Percentiles rank a stretch among this genome's conserved stretches.
Evolutionary conservation across 1,140 invertebrate species (phyloP).

Genomic region (Rhizoglyphus robini): DNA sequence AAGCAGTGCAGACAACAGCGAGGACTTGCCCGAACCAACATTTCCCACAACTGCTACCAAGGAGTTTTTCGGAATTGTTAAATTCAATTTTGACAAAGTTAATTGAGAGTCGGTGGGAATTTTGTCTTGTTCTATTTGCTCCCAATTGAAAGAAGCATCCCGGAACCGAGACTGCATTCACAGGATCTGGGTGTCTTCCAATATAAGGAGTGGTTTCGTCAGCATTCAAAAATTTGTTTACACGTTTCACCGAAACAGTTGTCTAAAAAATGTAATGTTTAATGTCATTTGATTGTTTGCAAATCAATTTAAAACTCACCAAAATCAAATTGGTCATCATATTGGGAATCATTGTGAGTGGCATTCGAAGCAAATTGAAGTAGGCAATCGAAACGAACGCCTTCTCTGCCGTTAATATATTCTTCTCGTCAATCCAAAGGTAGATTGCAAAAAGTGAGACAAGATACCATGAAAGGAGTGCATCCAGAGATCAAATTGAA

Average conservation of each 20-base stretch:
- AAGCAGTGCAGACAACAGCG: conserved; percentile 64
- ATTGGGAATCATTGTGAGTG: conserved; percentile 37
- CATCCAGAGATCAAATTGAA: no score
- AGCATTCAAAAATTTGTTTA: conserved; percentile 32
- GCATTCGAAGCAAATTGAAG: conserved; percentile 55
- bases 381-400: conserved; percentile 93
- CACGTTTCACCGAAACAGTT: conserved; percentile 32
- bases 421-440: conserved; percentile 56
- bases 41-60: conserved; percentile 80
- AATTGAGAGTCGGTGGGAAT: not conserved
- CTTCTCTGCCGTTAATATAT: conserved; percentile 68
- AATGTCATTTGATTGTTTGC: no score
- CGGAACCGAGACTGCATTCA: conserved; percentile 22
- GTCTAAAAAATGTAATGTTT: no score
- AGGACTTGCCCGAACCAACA: no score
- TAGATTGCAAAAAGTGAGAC: conserved; percentile 68
- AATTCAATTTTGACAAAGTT: conserved; percentile 53
- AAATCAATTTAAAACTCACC: no score
- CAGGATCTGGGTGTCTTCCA: conserved; percentile 25
- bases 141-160: conserved; percentile 27
- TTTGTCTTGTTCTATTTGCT: conserved; percentile 20
- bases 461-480: conserved; percentile 28
- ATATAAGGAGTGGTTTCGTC: conserved; percentile 33
- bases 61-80: conserved; percentile 48
- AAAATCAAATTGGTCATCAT: conserved; percentile 32